Evolutionary conservation across 2,888 invertebrate genomes (phyloP).

Genomic region (Pammene fasciana): DNA sequence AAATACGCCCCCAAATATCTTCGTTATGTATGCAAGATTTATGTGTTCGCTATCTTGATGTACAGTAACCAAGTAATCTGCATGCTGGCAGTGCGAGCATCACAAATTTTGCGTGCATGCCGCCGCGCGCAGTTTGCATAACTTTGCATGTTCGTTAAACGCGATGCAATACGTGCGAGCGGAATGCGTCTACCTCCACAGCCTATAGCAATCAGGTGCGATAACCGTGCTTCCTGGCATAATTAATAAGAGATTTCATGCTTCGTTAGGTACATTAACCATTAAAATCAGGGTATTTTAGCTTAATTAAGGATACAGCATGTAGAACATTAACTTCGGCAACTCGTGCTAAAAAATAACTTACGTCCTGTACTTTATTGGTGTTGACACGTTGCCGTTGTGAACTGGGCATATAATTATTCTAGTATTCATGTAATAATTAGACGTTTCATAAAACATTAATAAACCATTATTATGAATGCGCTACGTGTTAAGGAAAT

Average conservation of each 20-base stretch:
- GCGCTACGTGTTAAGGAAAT: constrained; percentile 48
- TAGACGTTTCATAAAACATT: constrained; percentile 35
- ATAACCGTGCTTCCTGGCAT: constrained; percentile 22
- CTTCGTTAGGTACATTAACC: constrained; percentile 7
- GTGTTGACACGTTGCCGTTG: background rate
- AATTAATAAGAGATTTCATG: constrained; percentile 23
- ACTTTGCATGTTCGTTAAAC: constrained; percentile 73
- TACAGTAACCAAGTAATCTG: constrained; percentile 66
- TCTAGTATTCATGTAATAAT: constrained; percentile 6
- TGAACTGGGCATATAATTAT: constrained; percentile 6
- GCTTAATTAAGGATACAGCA: background rate
- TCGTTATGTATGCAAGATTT: constrained; percentile 42
- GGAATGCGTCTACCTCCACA: constrained; percentile 2
- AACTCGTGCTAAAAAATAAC: constrained; percentile 3
- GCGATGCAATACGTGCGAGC: constrained; percentile 47
- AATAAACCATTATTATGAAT: constrained; percentile 41
- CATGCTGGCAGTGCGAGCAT: constrained; percentile 57
- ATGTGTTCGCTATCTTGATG: constrained; percentile 45
- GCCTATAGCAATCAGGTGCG: constrained; percentile 13
- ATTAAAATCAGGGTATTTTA: background rate
- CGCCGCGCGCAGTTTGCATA: constrained; percentile 68
- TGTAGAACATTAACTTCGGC: background rate
- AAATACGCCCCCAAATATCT: constrained; percentile 28
- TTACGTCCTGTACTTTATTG: background rate
- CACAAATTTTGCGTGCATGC: constrained; percentile 67